A percentile compares a stretch with the other conserved stretches of the same genome.
These are phyloP conservation scores for Brienomyrus longianalis DNA, from an alignment of 2,113 vertebrate genomes.

Conservation along the genomic window DNA sequence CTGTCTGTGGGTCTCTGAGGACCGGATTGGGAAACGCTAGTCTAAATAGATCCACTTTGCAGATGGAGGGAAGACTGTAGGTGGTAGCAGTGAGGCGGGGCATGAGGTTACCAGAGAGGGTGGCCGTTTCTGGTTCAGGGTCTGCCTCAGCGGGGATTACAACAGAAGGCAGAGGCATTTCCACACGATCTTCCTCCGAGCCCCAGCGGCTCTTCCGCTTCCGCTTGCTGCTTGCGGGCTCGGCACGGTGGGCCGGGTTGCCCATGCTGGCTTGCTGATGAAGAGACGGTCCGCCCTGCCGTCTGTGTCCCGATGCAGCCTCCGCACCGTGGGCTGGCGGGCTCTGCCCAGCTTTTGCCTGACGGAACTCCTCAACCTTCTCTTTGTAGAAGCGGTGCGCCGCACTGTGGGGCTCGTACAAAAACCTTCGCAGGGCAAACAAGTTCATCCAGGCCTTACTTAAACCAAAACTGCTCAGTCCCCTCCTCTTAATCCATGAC, in stretches of 20 bases:
- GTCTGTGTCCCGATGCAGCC: slow-evolving; percentile 29
- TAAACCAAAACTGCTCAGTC: neutral
- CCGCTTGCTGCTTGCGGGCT: slow-evolving; percentile 58
- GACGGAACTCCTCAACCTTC: slow-evolving; percentile 76
- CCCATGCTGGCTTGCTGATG: slow-evolving; percentile 33
- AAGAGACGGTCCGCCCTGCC: slow-evolving; percentile 35
- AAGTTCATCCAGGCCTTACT: neutral
- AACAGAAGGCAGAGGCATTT: slow-evolving; percentile 58
- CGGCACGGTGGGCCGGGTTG: slow-evolving; percentile 9
- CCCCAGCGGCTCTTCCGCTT: slow-evolving; percentile 96
- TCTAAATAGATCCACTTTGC: neutral
- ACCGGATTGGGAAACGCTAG: neutral
- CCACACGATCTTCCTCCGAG: slow-evolving; percentile 83
- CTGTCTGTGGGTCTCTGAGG: neutral
- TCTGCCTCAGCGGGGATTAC: slow-evolving; percentile 48
- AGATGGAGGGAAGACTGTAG: neutral
- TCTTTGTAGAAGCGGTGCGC: slow-evolving; percentile 76
- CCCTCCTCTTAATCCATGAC: neutral
- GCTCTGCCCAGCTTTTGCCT: slow-evolving; percentile 42
- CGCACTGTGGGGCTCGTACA: slow-evolving; percentile 78
- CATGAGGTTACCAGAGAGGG: slow-evolving; percentile 51
- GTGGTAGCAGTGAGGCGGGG: neutral
- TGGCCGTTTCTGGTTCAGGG: slow-evolving; percentile 38
- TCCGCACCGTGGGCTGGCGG: slow-evolving; percentile 14
- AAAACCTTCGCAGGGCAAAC: slow-evolving; percentile 63